These are phyloP conservation scores for Strigamia maritima DNA, from an alignment of 2,888 invertebrate species.

Conservation along the genomic window DNA sequence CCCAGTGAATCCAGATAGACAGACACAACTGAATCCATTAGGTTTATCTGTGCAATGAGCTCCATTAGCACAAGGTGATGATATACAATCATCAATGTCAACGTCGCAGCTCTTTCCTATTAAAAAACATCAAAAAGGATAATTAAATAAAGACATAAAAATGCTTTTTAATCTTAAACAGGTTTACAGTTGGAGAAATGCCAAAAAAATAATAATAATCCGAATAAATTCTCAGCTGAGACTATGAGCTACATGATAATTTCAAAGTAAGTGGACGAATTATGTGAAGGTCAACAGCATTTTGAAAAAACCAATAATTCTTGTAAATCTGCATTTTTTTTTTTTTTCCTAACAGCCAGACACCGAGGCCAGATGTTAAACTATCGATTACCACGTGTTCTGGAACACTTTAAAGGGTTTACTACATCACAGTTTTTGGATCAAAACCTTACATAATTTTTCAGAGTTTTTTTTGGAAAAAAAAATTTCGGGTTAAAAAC, in stretches of 20 bases:
- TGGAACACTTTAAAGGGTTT: no score
- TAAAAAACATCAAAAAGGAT: not conserved
- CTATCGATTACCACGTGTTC: no score
- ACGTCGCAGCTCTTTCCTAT: conserved; percentile 43
- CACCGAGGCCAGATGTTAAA: no score
- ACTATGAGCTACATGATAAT: not conserved
- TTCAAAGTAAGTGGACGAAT: not conserved
- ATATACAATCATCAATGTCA: conserved; percentile 43
- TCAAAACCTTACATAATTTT: no score
- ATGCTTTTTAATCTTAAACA: not conserved
- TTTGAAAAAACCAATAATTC: not conserved
- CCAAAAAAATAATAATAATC: not conserved
- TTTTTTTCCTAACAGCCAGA: no score
- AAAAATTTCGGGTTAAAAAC: no score
- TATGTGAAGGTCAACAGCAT: not conserved
- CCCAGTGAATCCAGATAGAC: conserved; percentile 43
- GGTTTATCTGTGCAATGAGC: conserved; percentile 41
- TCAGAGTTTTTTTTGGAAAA: no score
- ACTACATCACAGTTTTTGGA: no score
- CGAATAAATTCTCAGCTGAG: not conserved
- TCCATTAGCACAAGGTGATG: conserved; percentile 41
- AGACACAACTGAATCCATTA: conserved; percentile 42
- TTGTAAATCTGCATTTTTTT: no score
- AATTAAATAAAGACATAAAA: not conserved
- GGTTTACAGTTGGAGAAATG: not conserved